phyloP scores from a whole-genome alignment of 2,888 invertebrate genomes.

The Luperina testacea region DNA sequence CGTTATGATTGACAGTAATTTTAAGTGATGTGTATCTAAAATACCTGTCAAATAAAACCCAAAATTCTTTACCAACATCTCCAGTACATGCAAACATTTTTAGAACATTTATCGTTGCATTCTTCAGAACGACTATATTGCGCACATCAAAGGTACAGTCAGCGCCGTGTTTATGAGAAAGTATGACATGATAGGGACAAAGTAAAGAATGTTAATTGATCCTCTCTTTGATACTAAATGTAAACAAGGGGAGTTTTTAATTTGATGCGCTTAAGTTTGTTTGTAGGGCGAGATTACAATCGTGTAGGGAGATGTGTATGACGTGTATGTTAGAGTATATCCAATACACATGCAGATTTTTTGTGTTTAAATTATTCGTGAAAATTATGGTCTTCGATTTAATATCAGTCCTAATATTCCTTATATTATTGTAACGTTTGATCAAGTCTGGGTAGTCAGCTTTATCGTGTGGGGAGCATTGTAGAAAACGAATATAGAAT shows the following conservation, averaged over 20 bases:
- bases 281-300: constrained; percentile 63
- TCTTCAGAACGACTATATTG: constrained; percentile 65
- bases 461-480: not conserved
- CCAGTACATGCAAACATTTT: constrained; percentile 53
- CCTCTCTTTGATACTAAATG: constrained; percentile 78
- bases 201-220: constrained; percentile 79
- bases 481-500: too few species aligned
- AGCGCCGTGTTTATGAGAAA: constrained; percentile 76
- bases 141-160: constrained; percentile 74
- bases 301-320: constrained; percentile 61
- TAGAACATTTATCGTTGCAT: constrained; percentile 73
- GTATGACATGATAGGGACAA: constrained; percentile 77
- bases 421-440: too few species aligned
- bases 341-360: not conserved
- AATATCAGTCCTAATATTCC: too few species aligned
- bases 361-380: not conserved
- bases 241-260: constrained; percentile 83
- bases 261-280: constrained; percentile 74
- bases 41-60: not conserved
- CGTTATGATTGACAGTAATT: not conserved
- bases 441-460: not conserved
- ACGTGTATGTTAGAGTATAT: constrained; percentile 8
- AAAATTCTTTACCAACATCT: constrained; percentile 30
- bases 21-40: not conserved
- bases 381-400: too few species aligned